Evolutionary conservation across 2,888 invertebrate genomes (phyloP), one percentile per base, ranked within the genome.

Genomic region (Ochropleura leucogaster): DNA sequence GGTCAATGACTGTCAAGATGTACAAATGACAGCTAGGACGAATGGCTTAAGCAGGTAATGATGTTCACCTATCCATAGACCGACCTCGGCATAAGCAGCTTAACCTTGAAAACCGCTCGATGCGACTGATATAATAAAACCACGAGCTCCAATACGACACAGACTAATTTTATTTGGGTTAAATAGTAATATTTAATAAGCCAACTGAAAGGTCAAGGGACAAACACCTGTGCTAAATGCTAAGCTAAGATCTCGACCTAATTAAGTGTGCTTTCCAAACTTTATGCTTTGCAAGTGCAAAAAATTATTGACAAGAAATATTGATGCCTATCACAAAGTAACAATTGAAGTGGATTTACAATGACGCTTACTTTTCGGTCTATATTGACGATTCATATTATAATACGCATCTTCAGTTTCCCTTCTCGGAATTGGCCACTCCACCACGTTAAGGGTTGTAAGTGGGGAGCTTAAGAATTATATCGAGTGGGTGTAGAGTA

Each of bases 381-480:
- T 20, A 53, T 64, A 64, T 59, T 64, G 7, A 42, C 18, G n/a
- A 59, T 67, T 63, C 62, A 51, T 60, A 81, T 67, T 67, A 74
- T 49, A 60, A 72, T 75, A 68, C 53, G 65, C 63, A 77, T 60
- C 47, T 16, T 18, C 67, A 60, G 47, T 68, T 72, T 62, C 42
- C 9, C 46, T 57, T 40, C 57, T 59, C 10, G 66, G 51, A 66
- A 72, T 69, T 62, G 72, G 51, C 83, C 66, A 59, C 83, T 83
- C 14, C 20, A 68, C 44, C 42, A 64, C 64, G 57, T 49, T 79
- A 79, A 68, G 78, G 68, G 83, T 77, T 82, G 83, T 77, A 77
- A 78, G 83, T 68, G 65, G 68, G 30, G 10, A 64, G 67, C 78
- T 83, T 66, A 80, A 68, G 80, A 83, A 83, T 72, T 83, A 80